phyloP scores from a whole-genome alignment of 2,113 vertebrate species.

The Spea multiplicata region DNA sequence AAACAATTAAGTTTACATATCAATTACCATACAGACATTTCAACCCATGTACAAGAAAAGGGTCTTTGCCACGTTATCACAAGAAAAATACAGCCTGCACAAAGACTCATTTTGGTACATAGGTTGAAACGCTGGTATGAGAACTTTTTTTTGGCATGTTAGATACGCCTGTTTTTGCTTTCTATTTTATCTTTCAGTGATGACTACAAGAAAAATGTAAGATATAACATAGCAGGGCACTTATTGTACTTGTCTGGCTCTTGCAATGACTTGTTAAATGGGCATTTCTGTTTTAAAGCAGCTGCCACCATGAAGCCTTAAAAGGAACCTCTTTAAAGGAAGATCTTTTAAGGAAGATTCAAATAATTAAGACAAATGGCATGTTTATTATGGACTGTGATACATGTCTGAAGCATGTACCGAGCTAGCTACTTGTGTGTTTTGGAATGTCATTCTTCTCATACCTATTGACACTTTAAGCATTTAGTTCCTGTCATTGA shows the following conservation, averaged over 20 bases:
- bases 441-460: conserved; percentile 20
- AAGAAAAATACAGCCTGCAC: too few relatives aligned
- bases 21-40: too few relatives aligned
- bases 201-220: conserved; percentile 32
- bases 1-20: too few relatives aligned
- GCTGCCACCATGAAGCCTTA: conserved; percentile 57
- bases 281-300: conserved; percentile 54
- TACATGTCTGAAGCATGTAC: conserved; percentile 52
- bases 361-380: conserved; percentile 58
- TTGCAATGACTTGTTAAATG: conserved; percentile 55
- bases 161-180: too few relatives aligned
- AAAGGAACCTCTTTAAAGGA: conserved; percentile 33
- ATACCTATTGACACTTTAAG: conserved; percentile 38
- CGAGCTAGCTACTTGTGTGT: conserved; percentile 44
- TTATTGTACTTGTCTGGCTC: conserved; percentile 44
- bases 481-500: conserved; percentile 46
- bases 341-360: conserved; percentile 45
- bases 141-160: too few relatives aligned
- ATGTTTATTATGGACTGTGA: conserved; percentile 51
- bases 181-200: conserved; percentile 23
- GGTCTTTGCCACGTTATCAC: too few relatives aligned
- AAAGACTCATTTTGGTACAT: too few relatives aligned
- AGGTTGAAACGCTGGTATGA: too few relatives aligned
- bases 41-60: too few relatives aligned
- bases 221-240: conserved; percentile 24